Evolutionary conservation across 2,888 invertebrate genomes (phyloP), one percentile per base, ranked within the genome.

Genomic region (Vannuccia rotundouncinata): DNA sequence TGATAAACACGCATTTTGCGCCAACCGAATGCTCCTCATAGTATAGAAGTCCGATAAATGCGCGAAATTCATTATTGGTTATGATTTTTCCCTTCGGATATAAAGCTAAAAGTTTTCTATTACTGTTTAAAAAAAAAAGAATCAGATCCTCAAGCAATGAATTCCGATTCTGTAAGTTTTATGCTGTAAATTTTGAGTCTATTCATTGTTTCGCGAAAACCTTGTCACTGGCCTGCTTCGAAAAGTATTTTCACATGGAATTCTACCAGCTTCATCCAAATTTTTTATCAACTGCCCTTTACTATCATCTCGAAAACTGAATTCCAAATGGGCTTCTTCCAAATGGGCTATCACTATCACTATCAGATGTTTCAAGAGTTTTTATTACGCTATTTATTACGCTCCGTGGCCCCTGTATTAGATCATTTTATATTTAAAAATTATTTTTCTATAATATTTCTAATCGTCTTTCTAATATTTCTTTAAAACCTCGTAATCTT

Each of bases 281-380:
- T 66, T 5, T 66, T 66, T 66, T 66, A n/a, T 66, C 66, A 66
- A 66, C 66, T 66, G 66, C 66, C 66, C 13, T 66, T 66, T 66
- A 66, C 66, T 66, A 66, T 27, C 66, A 66, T 66, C 66, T 66
- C 66, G 66, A 66, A 27, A 66, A 66, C 66, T 66, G 66, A 66
- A 66, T 66, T 66, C 66, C 66, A 22, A 5, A 66, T 22, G 2
- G 66, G 66, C 66, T 66, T 66, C 66, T 66, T 66, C 66, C 25
- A 5, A 66, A 17, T 66, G 22, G 66, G n/a, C n/a, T 27, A 66
- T 66, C 66, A 66, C 66, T 66, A 66, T 66, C 66, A 66, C 66
- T 66, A 66, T 66, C 66, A 66, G 66, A 66, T 66, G 66, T 66
- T 66, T 66, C 66, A 66, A 22, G 10, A 66, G 66, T 22, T n/a